A percentile compares a stretch with the other conserved stretches of the same genome.
Evolutionary conservation across 2,797 vertebrate genomes (phyloP).

Genomic region (Manis javanica): DNA sequence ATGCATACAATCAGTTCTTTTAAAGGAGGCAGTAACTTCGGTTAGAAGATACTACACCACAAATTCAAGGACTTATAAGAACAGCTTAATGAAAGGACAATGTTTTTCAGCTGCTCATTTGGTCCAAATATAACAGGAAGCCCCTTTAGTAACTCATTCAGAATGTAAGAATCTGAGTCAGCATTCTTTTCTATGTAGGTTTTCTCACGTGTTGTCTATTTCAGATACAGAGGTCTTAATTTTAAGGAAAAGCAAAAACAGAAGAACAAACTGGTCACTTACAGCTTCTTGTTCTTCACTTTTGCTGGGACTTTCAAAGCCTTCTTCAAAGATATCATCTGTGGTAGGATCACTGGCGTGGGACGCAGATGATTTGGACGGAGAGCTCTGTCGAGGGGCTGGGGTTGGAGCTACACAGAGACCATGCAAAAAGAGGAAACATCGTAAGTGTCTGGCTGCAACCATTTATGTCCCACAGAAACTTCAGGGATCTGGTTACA

Average conservation of each 20-base stretch:
- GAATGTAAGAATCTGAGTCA: background rate
- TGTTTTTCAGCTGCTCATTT: background rate
- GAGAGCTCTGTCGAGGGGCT: constrained; percentile 96
- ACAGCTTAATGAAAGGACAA: background rate
- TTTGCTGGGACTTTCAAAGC: constrained; percentile 97
- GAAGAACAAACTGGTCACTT: constrained; percentile 85
- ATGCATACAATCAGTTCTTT: constrained; percentile 74
- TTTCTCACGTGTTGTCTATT: background rate
- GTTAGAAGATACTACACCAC: background rate
- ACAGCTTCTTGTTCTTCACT: constrained; percentile 96
- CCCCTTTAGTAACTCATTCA: background rate
- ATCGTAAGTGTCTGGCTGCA: background rate
- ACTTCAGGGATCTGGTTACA: background rate
- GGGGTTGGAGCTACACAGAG: constrained; percentile 94
- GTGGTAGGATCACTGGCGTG: constrained; percentile 93
- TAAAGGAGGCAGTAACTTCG: background rate
- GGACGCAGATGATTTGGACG: constrained; percentile 96
- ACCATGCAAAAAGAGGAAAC: background rate
- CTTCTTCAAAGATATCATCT: constrained; percentile 96
- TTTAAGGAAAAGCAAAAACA: background rate
- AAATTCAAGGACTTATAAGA: background rate
- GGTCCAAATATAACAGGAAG: background rate
- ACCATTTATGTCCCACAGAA: background rate
- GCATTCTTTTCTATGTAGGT: background rate
- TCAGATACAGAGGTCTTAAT: background rate